Percentiles rank a stretch among this genome's conserved stretches.
These are phyloP conservation scores for Drosophila ustulata DNA, from an alignment of 2,888 invertebrate genomes.

Conservation along the genomic window DNA sequence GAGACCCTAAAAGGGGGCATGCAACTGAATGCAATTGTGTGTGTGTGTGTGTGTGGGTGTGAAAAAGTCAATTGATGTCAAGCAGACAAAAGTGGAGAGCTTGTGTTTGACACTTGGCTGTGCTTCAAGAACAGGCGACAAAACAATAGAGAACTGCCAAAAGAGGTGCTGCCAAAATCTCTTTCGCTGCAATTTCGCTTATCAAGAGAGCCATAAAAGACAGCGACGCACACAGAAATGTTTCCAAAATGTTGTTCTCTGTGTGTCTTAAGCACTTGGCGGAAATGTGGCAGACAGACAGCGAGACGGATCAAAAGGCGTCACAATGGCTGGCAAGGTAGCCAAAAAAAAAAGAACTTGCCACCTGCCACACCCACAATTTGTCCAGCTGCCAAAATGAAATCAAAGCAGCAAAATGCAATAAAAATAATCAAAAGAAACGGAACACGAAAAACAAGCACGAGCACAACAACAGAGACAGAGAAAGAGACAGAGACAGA, in stretches of 20 bases:
- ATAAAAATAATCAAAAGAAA: conserved; percentile 44
- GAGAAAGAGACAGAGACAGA: neutral
- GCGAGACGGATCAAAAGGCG: conserved; percentile 45
- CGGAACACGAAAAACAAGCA: conserved; percentile 2
- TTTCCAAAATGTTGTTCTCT: neutral
- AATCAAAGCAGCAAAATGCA: conserved; percentile 56
- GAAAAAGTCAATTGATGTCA: conserved; percentile 67
- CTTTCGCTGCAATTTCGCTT: conserved; percentile 24
- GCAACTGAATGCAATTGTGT: neutral
- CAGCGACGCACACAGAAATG: neutral
- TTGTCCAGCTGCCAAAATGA: conserved; percentile 47
- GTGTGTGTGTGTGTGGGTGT: conserved; percentile 16
- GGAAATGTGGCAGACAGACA: neutral
- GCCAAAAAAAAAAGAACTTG: neutral
- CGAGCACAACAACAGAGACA: neutral
- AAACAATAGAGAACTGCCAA: conserved; percentile 5
- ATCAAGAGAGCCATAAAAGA: neutral
- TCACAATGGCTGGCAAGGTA: conserved; percentile 51
- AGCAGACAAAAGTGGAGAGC: conserved; percentile 36
- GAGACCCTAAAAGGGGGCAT: neutral
- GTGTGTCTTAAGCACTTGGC: neutral
- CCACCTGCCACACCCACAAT: conserved; percentile 36
- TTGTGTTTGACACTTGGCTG: conserved; percentile 31
- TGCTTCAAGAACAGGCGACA: conserved; percentile 13
- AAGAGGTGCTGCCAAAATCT: conserved; percentile 19